phyloP scores from a whole-genome alignment of 2,113 vertebrate genomes.

The Trinectes maculatus region DNA sequence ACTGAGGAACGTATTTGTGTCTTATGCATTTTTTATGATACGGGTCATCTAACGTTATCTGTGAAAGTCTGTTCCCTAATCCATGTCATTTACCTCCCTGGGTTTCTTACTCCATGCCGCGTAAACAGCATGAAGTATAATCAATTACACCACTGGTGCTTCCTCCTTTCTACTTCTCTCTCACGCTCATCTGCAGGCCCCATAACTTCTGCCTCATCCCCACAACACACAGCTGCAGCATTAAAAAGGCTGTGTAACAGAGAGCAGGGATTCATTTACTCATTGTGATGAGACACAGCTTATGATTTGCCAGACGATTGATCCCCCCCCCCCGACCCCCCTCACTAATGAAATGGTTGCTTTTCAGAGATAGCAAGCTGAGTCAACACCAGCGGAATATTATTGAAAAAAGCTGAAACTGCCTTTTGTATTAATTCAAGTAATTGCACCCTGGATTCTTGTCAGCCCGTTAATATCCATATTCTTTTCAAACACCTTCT shows the following conservation, averaged over 20 bases:
- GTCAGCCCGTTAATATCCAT: conserved; percentile 40
- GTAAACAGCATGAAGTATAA: background rate
- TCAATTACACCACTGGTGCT: background rate
- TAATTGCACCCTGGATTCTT: conserved; percentile 42
- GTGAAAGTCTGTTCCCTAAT: background rate
- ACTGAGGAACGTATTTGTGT: too few relatives aligned
- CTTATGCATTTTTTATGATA: too few relatives aligned
- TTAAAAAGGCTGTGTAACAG: conserved; percentile 34
- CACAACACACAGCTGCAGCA: conserved; percentile 30
- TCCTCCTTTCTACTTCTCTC: background rate
- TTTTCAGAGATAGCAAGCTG: conserved; percentile 57
- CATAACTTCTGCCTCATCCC: conserved; percentile 2
- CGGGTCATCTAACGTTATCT: background rate
- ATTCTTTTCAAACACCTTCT: conserved; percentile 31
- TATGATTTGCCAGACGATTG: conserved; percentile 68
- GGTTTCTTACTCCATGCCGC: background rate
- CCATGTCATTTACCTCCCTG: background rate
- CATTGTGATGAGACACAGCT: conserved; percentile 61
- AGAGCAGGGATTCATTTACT: conserved; percentile 57
- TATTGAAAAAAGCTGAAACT: conserved; percentile 25
- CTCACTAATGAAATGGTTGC: conserved; percentile 65
- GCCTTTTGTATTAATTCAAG: conserved; percentile 49
- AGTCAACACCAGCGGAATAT: conserved; percentile 52
- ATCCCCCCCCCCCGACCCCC: background rate
- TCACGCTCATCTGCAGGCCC: conserved; percentile 7